Conservation (phyloP, 2,113 vertebrate species). For the Nerophis ophidion region DNA sequence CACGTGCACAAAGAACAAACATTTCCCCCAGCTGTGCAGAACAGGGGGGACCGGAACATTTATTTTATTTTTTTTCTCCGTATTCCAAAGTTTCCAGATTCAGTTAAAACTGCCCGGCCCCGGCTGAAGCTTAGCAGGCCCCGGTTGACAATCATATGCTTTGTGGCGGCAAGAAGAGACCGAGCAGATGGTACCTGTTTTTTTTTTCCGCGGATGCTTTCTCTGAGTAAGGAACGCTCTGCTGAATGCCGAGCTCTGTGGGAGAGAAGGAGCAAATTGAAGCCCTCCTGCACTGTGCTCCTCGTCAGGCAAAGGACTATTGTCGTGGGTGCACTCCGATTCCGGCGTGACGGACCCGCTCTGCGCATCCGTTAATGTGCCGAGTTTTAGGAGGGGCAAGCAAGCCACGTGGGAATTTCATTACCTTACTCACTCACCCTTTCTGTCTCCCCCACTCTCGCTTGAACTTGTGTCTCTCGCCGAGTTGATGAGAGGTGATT, state of each 20-base stretch:
- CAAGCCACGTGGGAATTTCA: slow-evolving; percentile 54
- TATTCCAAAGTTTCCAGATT: slow-evolving; percentile 37
- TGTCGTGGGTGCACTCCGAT: slow-evolving; percentile 50
- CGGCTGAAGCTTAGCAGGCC: slow-evolving; percentile 52
- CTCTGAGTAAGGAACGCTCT: slow-evolving; percentile 66
- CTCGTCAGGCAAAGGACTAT: slow-evolving; percentile 42
- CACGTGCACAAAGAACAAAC: slow-evolving; percentile 31
- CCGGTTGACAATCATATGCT: slow-evolving; percentile 68
- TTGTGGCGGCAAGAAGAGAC: slow-evolving; percentile 55
- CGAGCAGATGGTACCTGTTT: slow-evolving; percentile 68
- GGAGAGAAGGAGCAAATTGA: slow-evolving; percentile 64
- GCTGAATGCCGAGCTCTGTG: slow-evolving; percentile 68
- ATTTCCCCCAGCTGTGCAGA: slow-evolving; percentile 27
- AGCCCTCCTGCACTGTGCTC: slow-evolving; percentile 55
- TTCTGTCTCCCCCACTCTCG: slow-evolving; percentile 1
- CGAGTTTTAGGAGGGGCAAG: slow-evolving; percentile 50
- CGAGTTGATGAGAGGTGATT: slow-evolving; percentile 55
- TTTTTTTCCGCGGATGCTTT: slow-evolving; percentile 64
- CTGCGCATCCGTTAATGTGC: slow-evolving; percentile 62
- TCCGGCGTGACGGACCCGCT: slow-evolving; percentile 49
- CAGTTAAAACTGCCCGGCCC: slow-evolving; percentile 38
- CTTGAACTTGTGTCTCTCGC: neutral
- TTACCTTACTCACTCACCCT: slow-evolving; percentile 38
- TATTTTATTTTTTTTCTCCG: slow-evolving; percentile 23
- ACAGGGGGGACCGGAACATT: slow-evolving; percentile 28